Conservation (phyloP, 2,888 invertebrate genomes). For the Caenorhabditis drosophilae region DNA sequence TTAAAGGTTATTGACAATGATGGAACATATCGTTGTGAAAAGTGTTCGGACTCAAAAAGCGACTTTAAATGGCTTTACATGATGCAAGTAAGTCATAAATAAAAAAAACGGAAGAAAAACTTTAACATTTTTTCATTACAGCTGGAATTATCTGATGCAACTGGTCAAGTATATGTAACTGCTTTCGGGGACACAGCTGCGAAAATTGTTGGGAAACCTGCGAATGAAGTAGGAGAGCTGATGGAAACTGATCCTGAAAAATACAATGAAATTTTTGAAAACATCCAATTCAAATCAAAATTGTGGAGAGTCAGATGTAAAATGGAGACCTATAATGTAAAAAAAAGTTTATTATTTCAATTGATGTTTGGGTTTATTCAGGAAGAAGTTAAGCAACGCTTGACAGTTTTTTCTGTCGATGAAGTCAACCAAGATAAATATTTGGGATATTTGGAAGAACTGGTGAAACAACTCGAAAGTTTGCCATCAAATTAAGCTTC, state of each 20-base stretch:
- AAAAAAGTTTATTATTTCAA: no score
- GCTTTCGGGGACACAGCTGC: conserved; percentile 84
- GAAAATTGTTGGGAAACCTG: conserved; percentile 77
- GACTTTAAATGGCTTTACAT: conserved; percentile 76
- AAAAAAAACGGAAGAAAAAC: no score
- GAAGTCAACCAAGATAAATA: conserved; percentile 51
- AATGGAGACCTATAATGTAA: conserved; percentile 85
- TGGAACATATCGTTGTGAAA: conserved; percentile 94
- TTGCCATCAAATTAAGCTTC: conserved; percentile 9
- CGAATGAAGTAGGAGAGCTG: conserved; percentile 81
- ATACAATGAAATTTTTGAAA: conserved; percentile 78
- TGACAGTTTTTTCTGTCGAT: conserved; percentile 41
- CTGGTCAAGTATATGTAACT: conserved; percentile 87
- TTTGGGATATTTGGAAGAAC: conserved; percentile 37
- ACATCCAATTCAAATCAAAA: conserved; percentile 81
- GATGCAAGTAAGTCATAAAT: no score
- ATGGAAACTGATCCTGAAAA: conserved; percentile 70
- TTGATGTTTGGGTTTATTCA: conserved; percentile 21
- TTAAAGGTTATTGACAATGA: conserved; percentile 78
- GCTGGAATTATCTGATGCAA: conserved; percentile 85
- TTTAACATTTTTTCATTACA: no score
- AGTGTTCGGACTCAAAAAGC: conserved; percentile 84
- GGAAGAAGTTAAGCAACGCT: conserved; percentile 54
- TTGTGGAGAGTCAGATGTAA: conserved; percentile 85
- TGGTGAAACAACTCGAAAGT: conserved; percentile 21